A percentile compares a stretch with the other conserved stretches of the same genome.
Conservation (phyloP, 2,888 invertebrate genomes). For the Lepidocyrtinus sp. region DNA sequence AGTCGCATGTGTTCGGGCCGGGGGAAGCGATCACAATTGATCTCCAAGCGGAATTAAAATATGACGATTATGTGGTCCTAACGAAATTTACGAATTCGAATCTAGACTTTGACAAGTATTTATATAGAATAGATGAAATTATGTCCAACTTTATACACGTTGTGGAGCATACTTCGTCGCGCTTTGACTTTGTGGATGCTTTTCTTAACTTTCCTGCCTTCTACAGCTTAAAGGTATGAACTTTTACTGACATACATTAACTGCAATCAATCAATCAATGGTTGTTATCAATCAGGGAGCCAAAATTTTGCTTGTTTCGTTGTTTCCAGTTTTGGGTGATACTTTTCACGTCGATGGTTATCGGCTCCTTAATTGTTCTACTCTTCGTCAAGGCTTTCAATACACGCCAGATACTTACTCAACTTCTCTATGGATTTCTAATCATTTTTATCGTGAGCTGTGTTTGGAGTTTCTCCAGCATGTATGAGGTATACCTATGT, state of each 20-base stretch:
- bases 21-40: slow-evolving; percentile 69
- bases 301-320: background rate
- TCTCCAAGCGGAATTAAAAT: slow-evolving; percentile 68
- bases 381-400: slow-evolving; percentile 43
- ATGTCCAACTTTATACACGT: slow-evolving; percentile 65
- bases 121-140: slow-evolving; percentile 63
- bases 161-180: slow-evolving; percentile 48
- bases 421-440: slow-evolving; percentile 61
- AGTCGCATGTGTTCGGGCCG: slow-evolving; percentile 68
- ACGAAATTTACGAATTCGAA: slow-evolving; percentile 59
- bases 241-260: no score
- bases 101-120: slow-evolving; percentile 49
- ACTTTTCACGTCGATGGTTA: slow-evolving; percentile 44
- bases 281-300: background rate
- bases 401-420: slow-evolving; percentile 26
- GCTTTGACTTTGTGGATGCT: slow-evolving; percentile 44
- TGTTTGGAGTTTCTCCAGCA: slow-evolving; percentile 63
- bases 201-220: slow-evolving; percentile 48
- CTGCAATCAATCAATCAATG: background rate
- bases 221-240: slow-evolving; percentile 55
- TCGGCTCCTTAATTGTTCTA: slow-evolving; percentile 52
- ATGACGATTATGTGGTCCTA: slow-evolving; percentile 64
- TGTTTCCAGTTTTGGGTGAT: slow-evolving; percentile 61
- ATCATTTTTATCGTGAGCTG: slow-evolving; percentile 65
- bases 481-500: slow-evolving; percentile 51